Base-by-base conservation (phyloP, 2,113 vertebrate genomes). In the Bambusicola thoracicus region DNA sequence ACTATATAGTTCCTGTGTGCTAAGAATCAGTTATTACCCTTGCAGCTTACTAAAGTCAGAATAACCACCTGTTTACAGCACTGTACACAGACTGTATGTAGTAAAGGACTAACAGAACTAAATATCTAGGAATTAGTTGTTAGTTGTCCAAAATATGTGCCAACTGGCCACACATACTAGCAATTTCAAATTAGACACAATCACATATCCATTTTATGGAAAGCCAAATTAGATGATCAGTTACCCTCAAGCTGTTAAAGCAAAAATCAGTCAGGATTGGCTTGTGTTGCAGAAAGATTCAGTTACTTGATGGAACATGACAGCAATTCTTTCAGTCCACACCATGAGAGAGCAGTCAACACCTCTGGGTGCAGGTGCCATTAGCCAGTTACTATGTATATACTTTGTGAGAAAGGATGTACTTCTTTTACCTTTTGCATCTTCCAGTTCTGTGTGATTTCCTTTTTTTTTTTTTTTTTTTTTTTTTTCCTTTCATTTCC, bases 271-370 rank as follows among this genome's bases (percentile, higher is more conserved):
- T 55, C 18, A 46, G 44, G 13, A 27, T 44, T 62, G 19, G 2
- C 0, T 81, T 41, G 8, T 41, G 22, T 30, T 51, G 32, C 69
- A 29, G 62, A 24, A 70, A 75, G 14, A 6, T 55, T 4, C 0
- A 1, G 17, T 41, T 61, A 32, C 24, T 16, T 44, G 16, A 2
- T 44, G 21, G 30, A 27, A 63, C 11, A 68, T 1, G 21, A 43
- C 8, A 75, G 13, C 5, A 51, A 0, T 36, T 16, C 4, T 2
- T 44, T 79, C 34, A 41, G 16, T 16, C 11, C 27, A 12, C 30
- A 4, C 3, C 7, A 20, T 21, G 3, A 43, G 3, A 12, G 2
- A n/a, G 59, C 2, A 6, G 8, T 5, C 11, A 84, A 49, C 46
- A 27, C 7, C 46, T 90, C 32, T 30, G 3, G 3, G 0, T 41